Base-by-base conservation (phyloP, 2,797 vertebrate genomes). In the Nyctibius grandis region DNA sequence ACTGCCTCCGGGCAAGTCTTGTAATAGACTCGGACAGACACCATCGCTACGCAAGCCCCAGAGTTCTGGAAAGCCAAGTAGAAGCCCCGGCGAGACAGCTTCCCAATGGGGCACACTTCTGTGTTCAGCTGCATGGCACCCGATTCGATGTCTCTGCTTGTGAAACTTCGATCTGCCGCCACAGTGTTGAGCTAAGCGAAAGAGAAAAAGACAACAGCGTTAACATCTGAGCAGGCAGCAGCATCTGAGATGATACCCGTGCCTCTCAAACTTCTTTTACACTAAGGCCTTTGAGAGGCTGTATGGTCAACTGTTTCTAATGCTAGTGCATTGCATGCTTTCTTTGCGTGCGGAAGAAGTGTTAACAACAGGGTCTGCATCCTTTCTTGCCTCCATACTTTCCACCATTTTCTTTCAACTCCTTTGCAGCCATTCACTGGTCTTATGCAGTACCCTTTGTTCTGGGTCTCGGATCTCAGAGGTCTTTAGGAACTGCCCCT, bases 1-100 rank as follows among this genome's bases (percentile, higher is more conserved):
- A 98, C 89, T 0, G 84, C 79, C 53, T 98, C 96, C 0, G 97
- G 96, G 57, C 98, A 98, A 45, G 94, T 98, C 94, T 98, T 98
- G 86, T 98, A 98, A 65, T 98, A 98, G 61, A 98, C 98, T 17
- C 98, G 95, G 31, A 98, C 97, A 4, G 98, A 98, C 61, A 98
- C 98, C 89, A 98, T 88, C 0, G 98, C 98, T 61, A 98, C 97
- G 0, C 98, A 98, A 23, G 98, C 98, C 11, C 98, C 98, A 0
- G 97, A 98, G 94, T 98, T 98, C 94, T 98, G 98, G 95, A 98
- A 98, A 48, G 98, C 98, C 22, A 98, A 93, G 85, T 98, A 98
- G 96, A 98, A 98, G 56, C 98, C 98, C 0, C 98, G 98, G 16
- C 89, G 97, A n/a, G 96, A 96, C 63, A 98, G 96, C 78, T 38